Evolutionary conservation across 2,113 vertebrate species (phyloP), one percentile per base, ranked within the genome.

Genomic region (Mastomys natalensis): DNA sequence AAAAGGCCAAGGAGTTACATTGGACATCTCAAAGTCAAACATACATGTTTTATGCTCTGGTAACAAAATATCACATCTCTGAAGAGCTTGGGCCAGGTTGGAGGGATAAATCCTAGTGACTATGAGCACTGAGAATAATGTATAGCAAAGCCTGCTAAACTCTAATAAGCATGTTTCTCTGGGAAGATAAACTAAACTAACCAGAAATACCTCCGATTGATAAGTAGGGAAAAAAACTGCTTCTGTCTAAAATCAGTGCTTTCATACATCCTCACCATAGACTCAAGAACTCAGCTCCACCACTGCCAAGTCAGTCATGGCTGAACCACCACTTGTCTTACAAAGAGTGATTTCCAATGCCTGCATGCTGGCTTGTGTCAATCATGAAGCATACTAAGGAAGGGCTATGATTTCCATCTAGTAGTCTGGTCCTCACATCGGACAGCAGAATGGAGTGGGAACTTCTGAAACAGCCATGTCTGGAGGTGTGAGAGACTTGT

Each of bases 141-240:
- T 68, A 15, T 37, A 68, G 15, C 22, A 68, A 68, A 16, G 66
- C 31, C 7, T 68, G 31, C 31, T 37, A 21, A 82, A 92, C 31
- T 16, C 0, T 60, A 85, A 0, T 60, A 81, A 91, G 13, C 48
- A 76, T 37, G 26, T 48, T 29, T 94, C n/a, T 91, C 78, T 74
- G 45, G 34, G 48, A 88, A 94, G 55, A 95, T 17, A 93, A 93
- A 89, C 17, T 72, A 72, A 72, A 70, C 58, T 68, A 58, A 87
- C 16, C 29, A 55, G 88, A 94, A 89, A 74, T 48, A 53, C 62
- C 62, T 58, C 87, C 37, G 8, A 73, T 55, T n/a, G 31, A 86
- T 40, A 78, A 77, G 86, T 53, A 91, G 15, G 29, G 55, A 88
- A 34, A 68, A 70, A 70, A 95, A 55, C 15, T 40, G 13, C 45